Evolutionary conservation across 1,140 invertebrate genomes (phyloP), one percentile per base, ranked within the genome.

Genomic region (Pygmarrhopalites habei): DNA sequence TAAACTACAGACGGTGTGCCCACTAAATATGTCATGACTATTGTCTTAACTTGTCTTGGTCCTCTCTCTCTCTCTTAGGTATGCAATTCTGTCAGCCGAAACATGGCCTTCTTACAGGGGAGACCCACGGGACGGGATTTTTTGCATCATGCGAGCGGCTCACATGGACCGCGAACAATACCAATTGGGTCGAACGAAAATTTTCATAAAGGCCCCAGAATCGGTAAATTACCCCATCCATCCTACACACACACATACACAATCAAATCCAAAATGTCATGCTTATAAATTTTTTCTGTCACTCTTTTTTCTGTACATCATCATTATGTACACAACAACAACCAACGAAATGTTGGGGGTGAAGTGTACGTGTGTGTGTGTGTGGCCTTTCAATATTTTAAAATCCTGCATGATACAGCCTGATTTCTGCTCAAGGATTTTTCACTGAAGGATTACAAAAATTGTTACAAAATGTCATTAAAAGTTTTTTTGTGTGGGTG

Each of bases 121-220:
- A 0, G 80, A 86, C 49, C 75, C 79, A 4, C 78, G 74, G 61
- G 74, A 81, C 64, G 85, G 84, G 10, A 79, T 85, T 23, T 73
- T 82, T 43, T 77, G 81, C 69, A 83, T 88, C 62, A 78, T 88
- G 74, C 73, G 73, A 0, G 78, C 76, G 35, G 79, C 83, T 2
- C 80, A 83, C 65, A 83, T 89, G 72, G 83, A 86, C 43, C 68
- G 61, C 7, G 78, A 80, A n/a, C 85, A 89, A 70, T 89, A 81
- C 71, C 86, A 89, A 71, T 75, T 88, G 14, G 87, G 87, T 14
- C 80, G 78, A 62, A 82, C 82, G 0, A 89, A 89, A 77, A 79
- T 89, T 15, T 89, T 89, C 70, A 81, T 89, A 51, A 88, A 88
- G 74, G 86, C 85, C 58, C 85, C 86, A 15, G 86, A 87, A 78